Conservation (phyloP, 1,140 invertebrate species). For the Papilio polytes region DNA sequence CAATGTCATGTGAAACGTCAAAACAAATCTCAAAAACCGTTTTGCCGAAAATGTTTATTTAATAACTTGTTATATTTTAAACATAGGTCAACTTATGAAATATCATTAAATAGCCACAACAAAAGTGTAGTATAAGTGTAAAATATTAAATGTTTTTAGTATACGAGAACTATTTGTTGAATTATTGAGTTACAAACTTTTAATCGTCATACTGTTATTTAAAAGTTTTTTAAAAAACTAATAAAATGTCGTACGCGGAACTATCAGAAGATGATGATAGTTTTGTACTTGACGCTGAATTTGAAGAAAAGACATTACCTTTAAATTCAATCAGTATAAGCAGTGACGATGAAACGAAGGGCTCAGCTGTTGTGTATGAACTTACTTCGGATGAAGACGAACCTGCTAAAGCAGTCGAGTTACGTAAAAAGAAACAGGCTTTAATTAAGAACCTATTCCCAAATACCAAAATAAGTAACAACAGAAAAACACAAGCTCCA, state of each 20-base stretch:
- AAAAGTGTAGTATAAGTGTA: not conserved
- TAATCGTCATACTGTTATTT: not conserved
- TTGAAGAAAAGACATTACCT: slow-evolving; percentile 26
- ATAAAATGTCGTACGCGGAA: slow-evolving; percentile 50
- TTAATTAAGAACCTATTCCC: slow-evolving; percentile 59
- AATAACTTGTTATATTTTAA: not conserved
- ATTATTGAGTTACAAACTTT: not conserved
- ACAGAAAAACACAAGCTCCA: slow-evolving; percentile 10
- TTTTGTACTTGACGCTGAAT: slow-evolving; percentile 44
- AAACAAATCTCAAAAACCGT: slow-evolving; percentile 21
- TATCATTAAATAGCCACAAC: not conserved
- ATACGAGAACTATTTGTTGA: not conserved
- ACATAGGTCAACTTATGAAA: not conserved
- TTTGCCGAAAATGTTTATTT: not conserved
- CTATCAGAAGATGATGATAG: slow-evolving; percentile 70
- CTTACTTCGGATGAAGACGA: slow-evolving; percentile 49
- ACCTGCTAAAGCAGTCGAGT: slow-evolving; percentile 38
- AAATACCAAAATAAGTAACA: slow-evolving; percentile 29
- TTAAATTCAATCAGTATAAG: slow-evolving; percentile 44
- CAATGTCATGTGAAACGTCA: slow-evolving; percentile 26
- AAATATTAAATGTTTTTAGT: not conserved
- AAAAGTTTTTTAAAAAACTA: not conserved
- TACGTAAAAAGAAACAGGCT: slow-evolving; percentile 45
- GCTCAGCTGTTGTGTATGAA: slow-evolving; percentile 26
- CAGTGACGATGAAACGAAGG: slow-evolving; percentile 45